Evolutionary conservation across 2,888 invertebrate genomes (phyloP).

Genomic region (Parasteatoda lunata): DNA sequence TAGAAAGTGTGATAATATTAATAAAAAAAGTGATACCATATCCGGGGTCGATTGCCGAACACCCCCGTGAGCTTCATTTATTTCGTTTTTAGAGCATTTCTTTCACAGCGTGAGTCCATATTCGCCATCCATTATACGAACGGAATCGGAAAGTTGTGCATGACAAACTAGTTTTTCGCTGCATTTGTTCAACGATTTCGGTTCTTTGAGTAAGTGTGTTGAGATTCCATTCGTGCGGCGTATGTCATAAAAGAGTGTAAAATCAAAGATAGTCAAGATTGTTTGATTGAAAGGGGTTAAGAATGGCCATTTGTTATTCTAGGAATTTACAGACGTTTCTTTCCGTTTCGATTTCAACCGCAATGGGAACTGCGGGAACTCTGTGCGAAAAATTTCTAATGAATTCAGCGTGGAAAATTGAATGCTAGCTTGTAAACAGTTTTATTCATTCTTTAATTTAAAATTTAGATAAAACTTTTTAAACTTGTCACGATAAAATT

Average conservation of each 20-base stretch:
- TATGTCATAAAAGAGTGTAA: too few species aligned
- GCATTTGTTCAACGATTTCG: constrained; percentile 38
- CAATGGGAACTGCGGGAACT: too few species aligned
- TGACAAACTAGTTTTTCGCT: constrained; percentile 44
- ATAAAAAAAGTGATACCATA: constrained; percentile 38
- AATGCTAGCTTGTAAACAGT: too few species aligned
- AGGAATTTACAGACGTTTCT: neutral
- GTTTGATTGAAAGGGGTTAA: neutral
- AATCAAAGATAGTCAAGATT: neutral
- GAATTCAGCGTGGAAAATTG: too few species aligned
- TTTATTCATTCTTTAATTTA: too few species aligned
- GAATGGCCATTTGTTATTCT: neutral
- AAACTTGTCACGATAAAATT: too few species aligned
- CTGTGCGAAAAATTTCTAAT: too few species aligned
- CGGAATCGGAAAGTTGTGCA: constrained; percentile 13
- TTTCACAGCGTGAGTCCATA: constrained; percentile 35
- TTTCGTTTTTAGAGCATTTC: constrained; percentile 58
- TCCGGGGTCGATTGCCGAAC: constrained; percentile 64
- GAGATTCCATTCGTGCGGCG: too few species aligned
- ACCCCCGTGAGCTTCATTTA: constrained; percentile 36
- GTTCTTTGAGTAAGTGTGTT: neutral
- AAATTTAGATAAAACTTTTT: too few species aligned
- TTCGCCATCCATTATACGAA: constrained; percentile 5
- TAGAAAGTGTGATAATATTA: neutral
- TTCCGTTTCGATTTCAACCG: too few species aligned